Evolutionary conservation across 2,888 invertebrate genomes (phyloP), one percentile per base, ranked within the genome.

Genomic region (Acheta domesticus): DNA sequence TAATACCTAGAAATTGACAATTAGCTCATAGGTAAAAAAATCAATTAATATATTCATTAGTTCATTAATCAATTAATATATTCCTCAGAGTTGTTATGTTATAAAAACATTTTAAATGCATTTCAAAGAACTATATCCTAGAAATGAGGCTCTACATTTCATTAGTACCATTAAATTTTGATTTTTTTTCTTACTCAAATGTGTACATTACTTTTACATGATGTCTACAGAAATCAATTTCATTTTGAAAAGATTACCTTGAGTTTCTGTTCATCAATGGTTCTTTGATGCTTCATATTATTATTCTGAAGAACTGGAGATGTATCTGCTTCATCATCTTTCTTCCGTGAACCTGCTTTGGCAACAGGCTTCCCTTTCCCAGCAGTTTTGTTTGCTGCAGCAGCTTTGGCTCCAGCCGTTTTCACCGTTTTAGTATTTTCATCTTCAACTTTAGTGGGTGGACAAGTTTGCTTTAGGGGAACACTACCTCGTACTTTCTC

Each of bases 221-320:
- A 36, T 36, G 36, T 36, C 5, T 36, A 36, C 36, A 36, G 8
- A 36, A 36, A 8, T 8, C 36, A 5, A 0, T 36, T 36, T 36
- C 36, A 36, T 36, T 36, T 36, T 36, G 36, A 75, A 20, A 75
- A 36, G 48, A 74, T 73, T 80, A 89, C 90, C 88, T 96, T 96
- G 80, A 98, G 89, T 86, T 95, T 95, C 84, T 96, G 96, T 86
- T 99, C 99, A 85, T 99, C 99, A 77, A 96, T 93, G 76, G 96
- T 91, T 79, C 99, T 90, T 86, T 97, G 97, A 86, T 96, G 95
- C 87, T 99, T 99, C 78, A 95, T 89, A 85, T 93, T 95, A 85
- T 96, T 96, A 21, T 92, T 90, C 0, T 93, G 92, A 76, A 98
- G 88, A 3, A 96, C 87, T 0, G 96, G 95, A 0, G 93, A 91